Conservation (phyloP, 2,888 invertebrate genomes). For the Incurvaria masculella region DNA sequence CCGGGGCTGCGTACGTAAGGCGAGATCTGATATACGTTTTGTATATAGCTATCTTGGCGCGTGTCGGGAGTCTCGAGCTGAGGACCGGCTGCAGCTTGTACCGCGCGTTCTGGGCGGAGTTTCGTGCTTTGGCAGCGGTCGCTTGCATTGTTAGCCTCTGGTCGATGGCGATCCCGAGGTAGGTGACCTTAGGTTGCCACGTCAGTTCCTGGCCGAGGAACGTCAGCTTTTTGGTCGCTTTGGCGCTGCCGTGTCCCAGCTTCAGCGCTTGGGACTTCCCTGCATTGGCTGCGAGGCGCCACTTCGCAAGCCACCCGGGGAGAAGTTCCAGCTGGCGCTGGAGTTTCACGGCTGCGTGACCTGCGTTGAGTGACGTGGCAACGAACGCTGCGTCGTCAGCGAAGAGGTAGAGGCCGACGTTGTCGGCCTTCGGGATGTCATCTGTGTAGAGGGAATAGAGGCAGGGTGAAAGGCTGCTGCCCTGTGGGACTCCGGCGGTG, state of each 20-base stretch:
- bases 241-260: not conserved
- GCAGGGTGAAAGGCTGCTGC: too few relatives aligned
- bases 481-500: slow-evolving; percentile 21
- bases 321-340: slow-evolving; percentile 16
- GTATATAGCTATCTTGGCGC: slow-evolving; percentile 14
- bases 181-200: slow-evolving; percentile 10
- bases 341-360: slow-evolving; percentile 12
- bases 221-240: not conserved
- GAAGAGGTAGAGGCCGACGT: slow-evolving; percentile 13
- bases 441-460: slow-evolving; percentile 19
- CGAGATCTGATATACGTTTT: slow-evolving; percentile 11
- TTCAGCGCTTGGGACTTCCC: slow-evolving; percentile 14
- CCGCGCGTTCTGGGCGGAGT: slow-evolving; percentile 5
- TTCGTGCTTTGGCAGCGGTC: slow-evolving; percentile 6
- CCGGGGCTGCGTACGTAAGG: slow-evolving; percentile 2
- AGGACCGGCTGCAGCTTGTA: slow-evolving; percentile 13
- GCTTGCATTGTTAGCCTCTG: slow-evolving; percentile 14
- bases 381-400: slow-evolving; percentile 11
- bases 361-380: slow-evolving; percentile 11
- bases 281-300: slow-evolving; percentile 12
- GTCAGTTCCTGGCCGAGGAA: slow-evolving; percentile 6
- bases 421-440: slow-evolving; percentile 13
- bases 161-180: slow-evolving; percentile 17
- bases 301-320: slow-evolving; percentile 11
- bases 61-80: slow-evolving; percentile 12